A percentile compares a stretch with the other conserved stretches of the same genome.
Evolutionary conservation across 2,888 invertebrate genomes (phyloP).

Genomic region (Noctua janthina): DNA sequence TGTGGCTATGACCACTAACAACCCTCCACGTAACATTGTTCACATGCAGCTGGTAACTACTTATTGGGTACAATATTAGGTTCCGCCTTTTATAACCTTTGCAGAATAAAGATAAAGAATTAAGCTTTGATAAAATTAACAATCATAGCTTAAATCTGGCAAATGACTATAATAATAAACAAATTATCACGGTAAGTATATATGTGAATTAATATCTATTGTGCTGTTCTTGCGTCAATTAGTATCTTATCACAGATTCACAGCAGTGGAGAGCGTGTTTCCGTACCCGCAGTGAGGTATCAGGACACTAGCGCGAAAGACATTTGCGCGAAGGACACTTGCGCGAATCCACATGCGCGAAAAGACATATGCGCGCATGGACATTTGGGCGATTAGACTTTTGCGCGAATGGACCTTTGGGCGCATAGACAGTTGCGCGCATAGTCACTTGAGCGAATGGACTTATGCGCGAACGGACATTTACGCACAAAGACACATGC

Average conservation of each 20-base stretch:
- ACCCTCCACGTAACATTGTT: conserved; percentile 62
- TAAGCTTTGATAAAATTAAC: conserved; percentile 52
- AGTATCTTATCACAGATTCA: conserved; percentile 34
- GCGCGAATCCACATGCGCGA: no score
- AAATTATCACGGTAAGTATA: conserved; percentile 24
- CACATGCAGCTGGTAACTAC: conserved; percentile 17
- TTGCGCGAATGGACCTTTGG: no score
- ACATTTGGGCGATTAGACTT: no score
- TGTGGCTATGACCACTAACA: conserved; percentile 56
- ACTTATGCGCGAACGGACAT: no score
- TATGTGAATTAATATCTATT: conserved; percentile 10
- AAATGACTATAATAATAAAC: conserved; percentile 21
- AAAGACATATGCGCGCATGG: no score
- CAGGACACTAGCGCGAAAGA: no score
- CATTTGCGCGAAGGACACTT: no score
- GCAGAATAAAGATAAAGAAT: conserved; percentile 37
- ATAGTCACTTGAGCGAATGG: no score
- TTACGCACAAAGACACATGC: no score
- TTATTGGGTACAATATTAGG: neutral
- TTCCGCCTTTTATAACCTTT: conserved; percentile 68
- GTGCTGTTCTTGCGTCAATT: conserved; percentile 40
- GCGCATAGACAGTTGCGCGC: no score
- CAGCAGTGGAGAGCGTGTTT: conserved; percentile 14
- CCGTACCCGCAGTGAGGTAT: conserved; percentile 1
- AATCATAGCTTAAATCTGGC: conserved; percentile 40